phyloP scores from a whole-genome alignment of 2,797 vertebrate genomes.

The Catamblyrhynchus diadema region DNA sequence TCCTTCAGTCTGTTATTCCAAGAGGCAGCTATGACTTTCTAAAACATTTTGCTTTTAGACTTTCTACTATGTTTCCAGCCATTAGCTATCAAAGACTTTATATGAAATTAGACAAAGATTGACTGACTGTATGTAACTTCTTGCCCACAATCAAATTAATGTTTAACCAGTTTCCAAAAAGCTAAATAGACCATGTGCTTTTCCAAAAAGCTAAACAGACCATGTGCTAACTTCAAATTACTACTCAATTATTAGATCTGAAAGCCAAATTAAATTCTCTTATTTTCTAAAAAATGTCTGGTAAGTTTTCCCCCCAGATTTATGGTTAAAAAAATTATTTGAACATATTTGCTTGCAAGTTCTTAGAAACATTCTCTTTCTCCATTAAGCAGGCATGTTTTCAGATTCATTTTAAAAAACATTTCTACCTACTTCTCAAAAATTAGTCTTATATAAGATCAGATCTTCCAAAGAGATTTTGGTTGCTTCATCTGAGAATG shows the following conservation, averaged over 20 bases:
- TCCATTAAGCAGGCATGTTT: neutral
- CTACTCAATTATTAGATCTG: neutral
- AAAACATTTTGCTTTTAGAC: neutral
- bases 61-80: neutral
- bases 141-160: neutral
- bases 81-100: neutral
- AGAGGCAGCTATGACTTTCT: neutral
- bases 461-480: neutral
- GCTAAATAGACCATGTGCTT: neutral
- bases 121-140: neutral
- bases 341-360: neutral
- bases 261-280: neutral
- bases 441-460: neutral
- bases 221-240: neutral
- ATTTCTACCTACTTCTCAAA: neutral
- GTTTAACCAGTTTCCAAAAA: neutral
- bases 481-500: rapidly evolving
- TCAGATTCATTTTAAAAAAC: neutral
- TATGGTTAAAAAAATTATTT: neutral
- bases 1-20: neutral
- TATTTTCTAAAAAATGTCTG: neutral
- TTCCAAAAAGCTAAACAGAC: neutral
- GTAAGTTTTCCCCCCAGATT: neutral
- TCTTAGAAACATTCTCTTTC: neutral
- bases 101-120: neutral